Evolutionary conservation across 2,797 vertebrate genomes (phyloP).

Genomic region (Amblyopsis hoosieri): DNA sequence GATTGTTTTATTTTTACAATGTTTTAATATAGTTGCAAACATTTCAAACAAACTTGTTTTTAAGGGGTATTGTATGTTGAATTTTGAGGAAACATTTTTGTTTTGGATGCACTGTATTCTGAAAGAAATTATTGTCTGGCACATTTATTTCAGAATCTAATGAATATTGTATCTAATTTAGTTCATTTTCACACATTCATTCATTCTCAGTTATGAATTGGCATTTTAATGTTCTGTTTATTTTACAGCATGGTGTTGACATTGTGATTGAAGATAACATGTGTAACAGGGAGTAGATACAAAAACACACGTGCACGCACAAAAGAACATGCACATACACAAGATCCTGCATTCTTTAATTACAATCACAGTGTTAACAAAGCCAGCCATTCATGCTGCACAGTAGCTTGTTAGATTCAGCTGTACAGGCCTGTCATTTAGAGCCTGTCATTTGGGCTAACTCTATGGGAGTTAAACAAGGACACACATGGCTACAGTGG

Average conservation of each 20-base stretch:
- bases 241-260: constrained; percentile 1
- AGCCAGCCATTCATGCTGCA: constrained; percentile 18
- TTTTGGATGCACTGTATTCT: too few relatives aligned
- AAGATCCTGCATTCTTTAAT: constrained; percentile 8
- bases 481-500: constrained; percentile 11
- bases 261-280: constrained; percentile 2
- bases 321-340: background rate
- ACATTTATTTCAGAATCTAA: constrained; percentile 9
- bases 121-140: too few relatives aligned
- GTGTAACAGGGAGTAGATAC: background rate
- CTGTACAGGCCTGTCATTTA: constrained; percentile 36
- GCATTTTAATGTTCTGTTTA: background rate
- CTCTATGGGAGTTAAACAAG: constrained; percentile 37
- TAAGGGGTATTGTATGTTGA: too few relatives aligned
- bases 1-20: too few relatives aligned
- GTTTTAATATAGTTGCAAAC: too few relatives aligned
- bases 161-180: background rate
- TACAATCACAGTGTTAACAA: constrained; percentile 15
- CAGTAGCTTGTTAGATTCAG: constrained; percentile 36
- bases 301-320: background rate
- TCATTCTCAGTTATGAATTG: background rate
- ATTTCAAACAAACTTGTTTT: too few relatives aligned
- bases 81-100: too few relatives aligned
- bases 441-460: constrained; percentile 16
- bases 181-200: background rate